Conservation (phyloP, 2,797 vertebrate species). For the Pangasius mekongensis region DNA sequence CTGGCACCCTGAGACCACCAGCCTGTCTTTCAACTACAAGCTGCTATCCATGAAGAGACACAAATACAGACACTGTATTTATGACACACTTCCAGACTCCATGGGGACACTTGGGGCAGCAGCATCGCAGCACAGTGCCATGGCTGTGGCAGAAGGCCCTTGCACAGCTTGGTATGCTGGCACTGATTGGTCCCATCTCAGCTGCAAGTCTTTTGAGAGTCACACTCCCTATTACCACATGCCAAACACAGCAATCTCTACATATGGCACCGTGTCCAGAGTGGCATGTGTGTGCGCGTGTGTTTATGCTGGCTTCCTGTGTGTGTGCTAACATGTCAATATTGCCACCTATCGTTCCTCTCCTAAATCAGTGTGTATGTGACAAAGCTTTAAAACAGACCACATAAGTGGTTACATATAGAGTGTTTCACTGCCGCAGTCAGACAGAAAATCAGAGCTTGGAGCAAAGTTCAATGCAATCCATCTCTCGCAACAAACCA, state of each 20-base stretch:
- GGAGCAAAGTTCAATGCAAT: conserved; percentile 47
- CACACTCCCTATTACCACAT: conserved; percentile 33
- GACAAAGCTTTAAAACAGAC: not conserved
- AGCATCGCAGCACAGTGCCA: conserved; percentile 58
- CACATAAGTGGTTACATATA: not conserved
- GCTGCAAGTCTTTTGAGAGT: conserved; percentile 53
- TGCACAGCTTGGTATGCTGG: conserved; percentile 52
- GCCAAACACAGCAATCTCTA: conserved; percentile 43
- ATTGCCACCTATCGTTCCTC: conserved; percentile 40
- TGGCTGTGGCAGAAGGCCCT: conserved; percentile 51
- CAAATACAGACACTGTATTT: conserved; percentile 33
- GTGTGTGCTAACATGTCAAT: conserved; percentile 52
- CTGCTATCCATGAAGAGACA: conserved; percentile 48
- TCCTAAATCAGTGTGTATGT: conserved; percentile 37
- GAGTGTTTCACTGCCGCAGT: conserved; percentile 16
- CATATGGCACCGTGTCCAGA: conserved; percentile 34
- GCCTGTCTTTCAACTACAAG: conserved; percentile 62
- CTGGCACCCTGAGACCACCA: conserved; percentile 60
- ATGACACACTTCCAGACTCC: conserved; percentile 37
- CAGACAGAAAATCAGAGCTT: conserved; percentile 15
- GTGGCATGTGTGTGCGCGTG: conserved; percentile 16
- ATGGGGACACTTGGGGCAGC: conserved; percentile 54
- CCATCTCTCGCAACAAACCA: conserved; percentile 54
- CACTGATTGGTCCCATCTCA: conserved; percentile 46
- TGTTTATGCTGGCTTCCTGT: conserved; percentile 44